Evolutionary conservation across 2,888 invertebrate species (phyloP).

Genomic region (Thymelicus acteon): DNA sequence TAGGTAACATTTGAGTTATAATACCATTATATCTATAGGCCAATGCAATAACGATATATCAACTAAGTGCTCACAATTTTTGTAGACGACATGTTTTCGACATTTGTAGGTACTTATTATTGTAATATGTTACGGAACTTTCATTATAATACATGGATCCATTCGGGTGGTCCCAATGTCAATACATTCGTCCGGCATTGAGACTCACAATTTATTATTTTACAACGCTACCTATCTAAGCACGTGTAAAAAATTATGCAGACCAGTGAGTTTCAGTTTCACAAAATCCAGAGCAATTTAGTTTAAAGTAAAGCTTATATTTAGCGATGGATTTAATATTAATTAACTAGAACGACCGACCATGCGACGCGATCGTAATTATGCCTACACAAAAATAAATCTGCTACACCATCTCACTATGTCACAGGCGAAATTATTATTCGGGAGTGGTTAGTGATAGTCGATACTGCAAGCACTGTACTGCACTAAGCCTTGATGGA

Average conservation of each 20-base stretch:
- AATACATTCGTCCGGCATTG: slow-evolving; percentile 46
- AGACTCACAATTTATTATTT: slow-evolving; percentile 60
- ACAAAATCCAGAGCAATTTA: slow-evolving; percentile 23
- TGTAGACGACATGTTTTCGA: slow-evolving; percentile 1
- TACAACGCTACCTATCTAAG: slow-evolving; percentile 76
- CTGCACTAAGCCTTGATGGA: slow-evolving; percentile 28
- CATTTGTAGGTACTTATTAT: slow-evolving; percentile 51
- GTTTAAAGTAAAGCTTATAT: slow-evolving; percentile 29
- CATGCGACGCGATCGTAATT: slow-evolving; percentile 32
- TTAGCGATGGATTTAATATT: slow-evolving; percentile 25
- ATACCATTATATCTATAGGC: slow-evolving; percentile 28
- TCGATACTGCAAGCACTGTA: slow-evolving; percentile 12
- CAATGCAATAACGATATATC: slow-evolving; percentile 38
- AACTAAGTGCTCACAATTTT: slow-evolving; percentile 18
- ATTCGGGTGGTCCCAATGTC: slow-evolving; percentile 51
- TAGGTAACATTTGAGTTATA: slow-evolving; percentile 14
- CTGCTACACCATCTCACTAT: slow-evolving; percentile 12
- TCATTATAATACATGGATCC: slow-evolving; percentile 46
- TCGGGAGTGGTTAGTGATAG: not conserved
- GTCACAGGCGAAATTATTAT: not conserved
- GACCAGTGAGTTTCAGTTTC: slow-evolving; percentile 35
- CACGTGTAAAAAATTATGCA: slow-evolving; percentile 68
- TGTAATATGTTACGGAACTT: slow-evolving; percentile 45
- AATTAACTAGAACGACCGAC: slow-evolving; percentile 21
- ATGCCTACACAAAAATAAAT: slow-evolving; percentile 22